phyloP scores from a whole-genome alignment of 2,113 vertebrate species.

The Forbesichthys papilliferus region DNA sequence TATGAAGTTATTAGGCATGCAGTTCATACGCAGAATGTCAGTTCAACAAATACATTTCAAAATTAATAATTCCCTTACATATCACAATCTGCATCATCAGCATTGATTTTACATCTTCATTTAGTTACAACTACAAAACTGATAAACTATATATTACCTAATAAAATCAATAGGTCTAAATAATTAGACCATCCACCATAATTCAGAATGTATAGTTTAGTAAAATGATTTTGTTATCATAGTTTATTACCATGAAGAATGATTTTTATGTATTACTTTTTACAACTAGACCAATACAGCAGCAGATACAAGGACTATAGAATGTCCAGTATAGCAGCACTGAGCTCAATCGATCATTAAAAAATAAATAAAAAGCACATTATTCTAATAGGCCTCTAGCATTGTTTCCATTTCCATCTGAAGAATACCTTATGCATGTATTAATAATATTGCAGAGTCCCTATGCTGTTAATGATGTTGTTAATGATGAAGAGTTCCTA shows the following conservation, averaged over 20 bases:
- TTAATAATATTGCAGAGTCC: conserved; percentile 8
- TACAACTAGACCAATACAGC: background rate
- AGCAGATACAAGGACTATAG: background rate
- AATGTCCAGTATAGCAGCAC: background rate
- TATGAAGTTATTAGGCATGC: background rate
- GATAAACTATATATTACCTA: too few species aligned
- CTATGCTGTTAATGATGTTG: conserved; percentile 2
- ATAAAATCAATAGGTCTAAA: too few species aligned
- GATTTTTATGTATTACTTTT: too few species aligned
- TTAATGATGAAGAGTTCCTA: background rate
- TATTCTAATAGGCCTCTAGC: background rate
- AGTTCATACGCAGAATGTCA: background rate
- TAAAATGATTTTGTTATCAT: too few species aligned
- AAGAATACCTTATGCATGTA: background rate
- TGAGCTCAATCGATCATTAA: too few species aligned
- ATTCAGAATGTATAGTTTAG: too few species aligned
- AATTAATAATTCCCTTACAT: background rate
- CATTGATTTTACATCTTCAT: background rate
- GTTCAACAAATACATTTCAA: background rate
- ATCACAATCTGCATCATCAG: background rate
- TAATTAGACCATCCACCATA: too few species aligned
- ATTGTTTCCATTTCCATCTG: background rate
- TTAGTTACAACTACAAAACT: too few species aligned
- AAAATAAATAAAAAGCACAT: too few species aligned
- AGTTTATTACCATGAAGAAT: too few species aligned